Base-by-base conservation (phyloP, 2,113 vertebrate species). In the Crotalus horridus region DNA sequence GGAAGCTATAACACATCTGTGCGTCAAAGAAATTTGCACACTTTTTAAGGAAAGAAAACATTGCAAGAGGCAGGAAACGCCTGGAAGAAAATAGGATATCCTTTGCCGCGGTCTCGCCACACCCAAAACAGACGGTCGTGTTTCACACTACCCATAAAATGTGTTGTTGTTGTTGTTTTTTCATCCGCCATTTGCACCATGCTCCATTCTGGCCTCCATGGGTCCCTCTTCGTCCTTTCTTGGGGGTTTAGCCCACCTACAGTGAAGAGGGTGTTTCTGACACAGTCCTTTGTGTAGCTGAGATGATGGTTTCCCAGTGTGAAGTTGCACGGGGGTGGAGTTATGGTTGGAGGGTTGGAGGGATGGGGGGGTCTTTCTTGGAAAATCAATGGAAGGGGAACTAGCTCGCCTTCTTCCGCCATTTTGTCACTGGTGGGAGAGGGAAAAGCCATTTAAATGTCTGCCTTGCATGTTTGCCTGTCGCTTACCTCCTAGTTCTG, bases 1-100 rank as follows among this genome's bases (percentile, higher is more conserved):
- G 92, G 93, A 96, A 96, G 95, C 91, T 97, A 96, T 97, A 97
- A 97, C 97, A 98, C 97, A 97, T 93, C 94, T 97, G 96, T 92
- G 95, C 96, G 94, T 97, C 91, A 92, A 97, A 94, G 89, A 96
- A 91, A 94, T 97, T 97, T 97, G 97, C 98, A 97, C 97, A 96
- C 96, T 97, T 96, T 96, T 96, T 96, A 54, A 96, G 3, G 0
- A 96, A 97, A 74, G 94, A 97, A 97, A 96, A 96, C 95, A 95
- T 97, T 97, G 96, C 96, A 95, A 85, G 93, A 94, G 94, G 96
- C 94, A 93, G 94, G 93, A 95, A 93, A 96, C 97, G 94, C 95
- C 96, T 95, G 96, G 96, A 97, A 96, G 94, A 89, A 95, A 91
- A 96, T 94, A 95, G 93, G 95, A 90, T 89, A 93, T 96, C 91